A percentile compares a stretch with the other conserved stretches of the same genome.
These are phyloP conservation scores for Cerceris rybyensis DNA, from an alignment of 2,888 invertebrate species.

Conservation along the genomic window DNA sequence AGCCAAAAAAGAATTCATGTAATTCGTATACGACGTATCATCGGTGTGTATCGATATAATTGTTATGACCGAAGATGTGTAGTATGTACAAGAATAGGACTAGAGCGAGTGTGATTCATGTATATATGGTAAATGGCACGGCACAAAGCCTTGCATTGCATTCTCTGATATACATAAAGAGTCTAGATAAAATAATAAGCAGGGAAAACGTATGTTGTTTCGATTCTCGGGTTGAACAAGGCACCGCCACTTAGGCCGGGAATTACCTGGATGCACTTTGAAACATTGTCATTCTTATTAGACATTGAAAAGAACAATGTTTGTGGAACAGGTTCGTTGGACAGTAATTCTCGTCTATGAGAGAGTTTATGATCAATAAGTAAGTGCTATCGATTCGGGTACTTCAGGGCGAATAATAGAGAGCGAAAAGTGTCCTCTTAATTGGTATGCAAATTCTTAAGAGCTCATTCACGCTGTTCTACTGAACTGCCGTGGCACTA, in stretches of 20 bases:
- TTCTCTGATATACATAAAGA: conserved; percentile 66
- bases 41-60: conserved; percentile 55
- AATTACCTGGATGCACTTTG: conserved; percentile 67
- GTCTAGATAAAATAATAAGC: conserved; percentile 64
- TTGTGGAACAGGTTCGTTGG: conserved; percentile 44
- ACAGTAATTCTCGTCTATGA: conserved; percentile 51
- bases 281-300: conserved; percentile 18
- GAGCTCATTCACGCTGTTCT: conserved; percentile 61
- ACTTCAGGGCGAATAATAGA: conserved; percentile 58
- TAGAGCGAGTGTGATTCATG: conserved; percentile 72
- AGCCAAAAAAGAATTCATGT: conserved; percentile 72
- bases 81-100: conserved; percentile 71
- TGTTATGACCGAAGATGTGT: conserved; percentile 64
- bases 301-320: conserved; percentile 51
- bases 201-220: conserved; percentile 50
- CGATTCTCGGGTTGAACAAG: conserved; percentile 37
- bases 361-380: conserved; percentile 59
- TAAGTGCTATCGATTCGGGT: conserved; percentile 62
- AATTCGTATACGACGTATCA: conserved; percentile 61
- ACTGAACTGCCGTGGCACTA: conserved; percentile 56
- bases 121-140: conserved; percentile 72
- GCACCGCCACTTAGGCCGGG: conserved; percentile 68
- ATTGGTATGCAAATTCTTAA: conserved; percentile 65
- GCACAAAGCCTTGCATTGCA: conserved; percentile 70
- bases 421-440: conserved; percentile 62